A percentile compares a stretch with the other conserved stretches of the same genome.
These are phyloP conservation scores for Scaptomyza parva DNA, from an alignment of 2,888 invertebrate genomes.

Conservation along the genomic window DNA sequence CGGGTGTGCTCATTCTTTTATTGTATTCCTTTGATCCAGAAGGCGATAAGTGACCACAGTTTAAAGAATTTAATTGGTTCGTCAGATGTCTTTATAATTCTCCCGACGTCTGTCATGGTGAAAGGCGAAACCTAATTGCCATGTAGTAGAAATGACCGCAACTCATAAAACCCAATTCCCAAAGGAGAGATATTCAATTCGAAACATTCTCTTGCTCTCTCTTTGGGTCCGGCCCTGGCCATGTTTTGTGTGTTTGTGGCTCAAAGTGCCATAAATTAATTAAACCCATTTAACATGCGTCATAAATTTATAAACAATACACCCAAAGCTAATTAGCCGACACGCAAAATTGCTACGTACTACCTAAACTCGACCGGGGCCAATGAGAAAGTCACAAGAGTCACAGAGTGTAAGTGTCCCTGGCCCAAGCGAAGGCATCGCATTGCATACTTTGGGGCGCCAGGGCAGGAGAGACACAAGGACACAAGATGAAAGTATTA, in stretches of 20 bases:
- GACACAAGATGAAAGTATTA: neutral
- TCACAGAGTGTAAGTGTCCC: slow-evolving; percentile 52
- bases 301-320: slow-evolving; percentile 81
- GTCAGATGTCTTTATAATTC: slow-evolving; percentile 14
- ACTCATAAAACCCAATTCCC: slow-evolving; percentile 65
- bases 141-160: slow-evolving; percentile 48
- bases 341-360: slow-evolving; percentile 75
- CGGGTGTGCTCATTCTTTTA: no score
- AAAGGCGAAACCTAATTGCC: slow-evolving; percentile 30
- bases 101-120: neutral
- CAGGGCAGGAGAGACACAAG: slow-evolving; percentile 9
- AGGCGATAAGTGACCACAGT: slow-evolving; percentile 50
- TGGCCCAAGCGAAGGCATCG: slow-evolving; percentile 40
- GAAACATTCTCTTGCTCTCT: slow-evolving; percentile 31
- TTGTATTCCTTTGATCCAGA: slow-evolving; percentile 66
- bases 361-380: slow-evolving; percentile 44
- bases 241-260: slow-evolving; percentile 21
- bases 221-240: neutral
- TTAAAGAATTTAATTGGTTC: slow-evolving; percentile 64
- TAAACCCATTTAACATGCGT: slow-evolving; percentile 81
- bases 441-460: slow-evolving; percentile 51
- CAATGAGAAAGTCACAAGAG: slow-evolving; percentile 22
- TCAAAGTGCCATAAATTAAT: slow-evolving; percentile 77
- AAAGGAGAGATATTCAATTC: slow-evolving; percentile 72
- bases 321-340: slow-evolving; percentile 81